These are phyloP conservation scores for Rhodophaea formosa DNA, from an alignment of 2,888 invertebrate genomes.

Conservation along the genomic window DNA sequence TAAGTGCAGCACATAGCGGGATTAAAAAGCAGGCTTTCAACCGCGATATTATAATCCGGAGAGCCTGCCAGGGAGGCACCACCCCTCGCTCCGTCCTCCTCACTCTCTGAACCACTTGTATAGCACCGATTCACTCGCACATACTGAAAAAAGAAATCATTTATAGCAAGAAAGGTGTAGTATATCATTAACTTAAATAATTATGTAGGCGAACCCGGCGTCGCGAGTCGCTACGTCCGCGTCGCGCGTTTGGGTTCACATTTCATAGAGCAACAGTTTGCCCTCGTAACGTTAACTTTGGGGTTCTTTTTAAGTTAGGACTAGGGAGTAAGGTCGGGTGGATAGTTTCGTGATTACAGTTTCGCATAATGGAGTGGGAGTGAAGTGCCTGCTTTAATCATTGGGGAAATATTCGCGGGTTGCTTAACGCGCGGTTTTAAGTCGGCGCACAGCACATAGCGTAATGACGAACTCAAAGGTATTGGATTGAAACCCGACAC, in stretches of 20 bases:
- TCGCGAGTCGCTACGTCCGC: constrained; percentile 30
- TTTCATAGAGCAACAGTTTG: neutral
- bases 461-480: constrained; percentile 13
- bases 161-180: constrained; percentile 67
- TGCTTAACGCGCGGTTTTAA: constrained; percentile 33
- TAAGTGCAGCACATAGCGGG: constrained; percentile 53
- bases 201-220: constrained; percentile 59
- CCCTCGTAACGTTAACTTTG: constrained; percentile 35
- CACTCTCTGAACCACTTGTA: constrained; percentile 18
- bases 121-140: constrained; percentile 40
- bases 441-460: neutral
- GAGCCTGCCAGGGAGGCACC: constrained; percentile 49
- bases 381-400: constrained; percentile 66
- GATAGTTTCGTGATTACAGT: constrained; percentile 73
- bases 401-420: constrained; percentile 68
- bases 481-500: constrained; percentile 10
- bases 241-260: constrained; percentile 38
- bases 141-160: constrained; percentile 61
- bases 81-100: constrained; percentile 43
- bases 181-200: constrained; percentile 79
- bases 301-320: constrained; percentile 23
- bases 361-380: constrained; percentile 68
- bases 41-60: constrained; percentile 51
- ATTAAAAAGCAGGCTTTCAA: constrained; percentile 63
- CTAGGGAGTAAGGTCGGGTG: constrained; percentile 26